Evolutionary conservation across 2,113 vertebrate genomes (phyloP), one percentile per base, ranked within the genome.

Genomic region (Ceyx melanurus): DNA sequence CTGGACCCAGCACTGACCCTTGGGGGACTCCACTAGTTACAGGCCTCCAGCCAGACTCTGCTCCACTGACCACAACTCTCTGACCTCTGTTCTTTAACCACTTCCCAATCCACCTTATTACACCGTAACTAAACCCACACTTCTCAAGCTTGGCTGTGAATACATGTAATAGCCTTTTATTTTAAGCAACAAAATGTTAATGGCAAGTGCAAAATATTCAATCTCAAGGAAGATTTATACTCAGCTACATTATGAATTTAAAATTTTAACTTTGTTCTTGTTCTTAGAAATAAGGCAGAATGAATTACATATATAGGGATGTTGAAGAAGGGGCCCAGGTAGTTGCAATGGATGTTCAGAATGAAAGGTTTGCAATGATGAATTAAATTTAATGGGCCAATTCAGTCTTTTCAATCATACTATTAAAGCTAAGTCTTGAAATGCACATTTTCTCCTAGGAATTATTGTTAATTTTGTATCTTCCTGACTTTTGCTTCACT

Each of bases 391-490:
- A 93, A 93, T 94, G 82, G 87, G 31, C 43, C 65, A 70, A 66
- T 95, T 96, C 91, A 90, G 61, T 93, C 81, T 93, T 95, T 93
- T 95, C 94, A 91, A 56, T 97, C 91, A 90, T 68, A 79, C 53
- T 88, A 74, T 92, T 95, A 87, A 96, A 89, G 25, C 72, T 95
- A 83, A 92, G 54, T 90, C 66, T 87, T 95, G 91, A 97, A 97
- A 97, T 87, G 22, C 53, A 95, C 45, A 57, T 91, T 81, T 81
- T 93, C 72, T 91, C 68, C 33, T 33, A 78, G 89, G 61, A 97
- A 88, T 92, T 83, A 64, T 70, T 90, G 77, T 82, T 93, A 56
- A 72, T 94, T 96, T 61, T 61, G 21, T 86, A 86, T 95, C 73
- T 94, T 92, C 86, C 68, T 45, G 75, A 68, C 31, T 70, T 94